These are phyloP conservation scores for Oenanthe oenanthe DNA, from an alignment of 2,113 vertebrate species.

Conservation along the genomic window DNA sequence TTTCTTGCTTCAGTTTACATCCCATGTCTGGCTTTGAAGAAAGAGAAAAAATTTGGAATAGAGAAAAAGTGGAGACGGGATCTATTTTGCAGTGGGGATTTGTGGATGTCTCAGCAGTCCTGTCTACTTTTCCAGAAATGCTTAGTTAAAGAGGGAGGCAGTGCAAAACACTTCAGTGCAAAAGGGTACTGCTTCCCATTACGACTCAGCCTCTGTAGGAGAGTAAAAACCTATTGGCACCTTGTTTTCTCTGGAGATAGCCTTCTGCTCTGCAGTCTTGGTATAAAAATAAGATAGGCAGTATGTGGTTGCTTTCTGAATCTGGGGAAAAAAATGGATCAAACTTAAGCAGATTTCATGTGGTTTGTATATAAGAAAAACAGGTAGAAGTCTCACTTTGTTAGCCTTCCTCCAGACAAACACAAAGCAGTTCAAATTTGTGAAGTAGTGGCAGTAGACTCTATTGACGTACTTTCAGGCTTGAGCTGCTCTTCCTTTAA, in stretches of 20 bases:
- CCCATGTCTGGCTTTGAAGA: not conserved
- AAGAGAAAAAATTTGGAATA: not conserved
- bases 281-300: not conserved
- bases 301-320: not conserved
- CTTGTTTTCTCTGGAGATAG: not conserved
- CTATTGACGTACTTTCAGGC: not conserved
- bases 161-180: not conserved
- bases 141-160: not conserved
- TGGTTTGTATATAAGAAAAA: not conserved
- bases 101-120: not conserved
- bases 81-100: not conserved
- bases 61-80: accelerated
- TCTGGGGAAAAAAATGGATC: not conserved
- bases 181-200: not conserved
- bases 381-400: not conserved
- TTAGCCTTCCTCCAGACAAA: not conserved
- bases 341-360: not conserved
- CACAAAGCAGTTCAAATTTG: not conserved
- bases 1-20: not conserved
- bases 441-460: not conserved
- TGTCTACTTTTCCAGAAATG: not conserved
- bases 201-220: accelerated
- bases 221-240: not conserved
- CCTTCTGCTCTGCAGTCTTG: not conserved
- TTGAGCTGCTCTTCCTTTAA: not conserved